Conservation (phyloP, 2,113 vertebrate species). For the human (Homo sapiens) region DNA sequence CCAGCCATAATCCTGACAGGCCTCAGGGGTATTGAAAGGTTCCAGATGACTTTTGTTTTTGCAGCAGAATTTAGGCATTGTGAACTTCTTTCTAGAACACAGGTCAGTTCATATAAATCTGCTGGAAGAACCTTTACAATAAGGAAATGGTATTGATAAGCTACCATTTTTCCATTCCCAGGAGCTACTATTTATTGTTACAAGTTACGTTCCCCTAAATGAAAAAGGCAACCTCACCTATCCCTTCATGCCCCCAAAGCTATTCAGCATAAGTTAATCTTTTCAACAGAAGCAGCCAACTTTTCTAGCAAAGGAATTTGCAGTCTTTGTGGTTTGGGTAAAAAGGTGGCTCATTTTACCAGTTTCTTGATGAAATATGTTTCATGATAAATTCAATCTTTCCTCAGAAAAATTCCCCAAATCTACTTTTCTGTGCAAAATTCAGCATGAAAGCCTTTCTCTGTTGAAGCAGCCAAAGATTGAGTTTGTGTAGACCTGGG, state of each 20-base stretch:
- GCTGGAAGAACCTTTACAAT: neutral
- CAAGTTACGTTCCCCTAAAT: neutral
- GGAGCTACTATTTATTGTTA: neutral
- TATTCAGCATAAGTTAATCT: slow-evolving; percentile 39
- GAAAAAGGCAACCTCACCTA: neutral
- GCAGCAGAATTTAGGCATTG: neutral
- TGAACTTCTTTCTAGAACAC: neutral
- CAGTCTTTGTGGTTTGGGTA: slow-evolving; percentile 69
- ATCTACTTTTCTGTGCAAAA: slow-evolving; percentile 52
- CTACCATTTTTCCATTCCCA: neutral
- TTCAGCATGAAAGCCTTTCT: slow-evolving; percentile 16
- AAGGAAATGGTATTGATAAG: neutral
- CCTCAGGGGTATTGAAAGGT: neutral
- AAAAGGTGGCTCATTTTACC: slow-evolving; percentile 65
- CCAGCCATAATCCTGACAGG: neutral
- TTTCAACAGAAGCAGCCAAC: slow-evolving; percentile 53
- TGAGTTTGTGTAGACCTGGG: neutral
- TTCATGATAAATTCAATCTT: slow-evolving; percentile 61
- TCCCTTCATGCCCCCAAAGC: neutral
- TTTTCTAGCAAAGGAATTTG: slow-evolving; percentile 71
- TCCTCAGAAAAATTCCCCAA: slow-evolving; percentile 45
- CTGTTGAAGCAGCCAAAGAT: slow-evolving; percentile 34
- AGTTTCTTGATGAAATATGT: slow-evolving; percentile 63
- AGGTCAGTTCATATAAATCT: neutral
- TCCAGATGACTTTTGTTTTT: neutral